Conservation (phyloP, 2,888 invertebrate genomes). For the Cantharis rufa region DNA sequence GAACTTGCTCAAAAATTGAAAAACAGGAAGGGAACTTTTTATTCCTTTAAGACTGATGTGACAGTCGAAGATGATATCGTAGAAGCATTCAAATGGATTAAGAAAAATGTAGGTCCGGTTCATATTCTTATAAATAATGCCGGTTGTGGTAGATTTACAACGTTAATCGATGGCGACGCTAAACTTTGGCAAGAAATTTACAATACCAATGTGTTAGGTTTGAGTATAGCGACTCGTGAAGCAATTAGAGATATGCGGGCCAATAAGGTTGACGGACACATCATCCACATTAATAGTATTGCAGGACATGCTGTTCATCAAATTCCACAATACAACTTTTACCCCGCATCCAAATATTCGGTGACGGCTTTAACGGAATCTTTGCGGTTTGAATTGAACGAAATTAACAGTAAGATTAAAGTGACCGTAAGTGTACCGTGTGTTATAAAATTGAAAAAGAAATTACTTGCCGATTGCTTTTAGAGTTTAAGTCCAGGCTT, state of each 20-base stretch:
- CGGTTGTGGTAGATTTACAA: constrained; percentile 24
- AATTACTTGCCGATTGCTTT: too few species aligned
- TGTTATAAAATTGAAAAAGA: too few species aligned
- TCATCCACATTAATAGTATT: too few species aligned
- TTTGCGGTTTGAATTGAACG: constrained; percentile 5
- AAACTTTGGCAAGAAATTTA: background rate
- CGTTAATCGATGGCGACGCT: constrained; percentile 29
- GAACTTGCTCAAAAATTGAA: constrained; percentile 21
- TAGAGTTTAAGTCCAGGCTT: constrained; percentile 67
- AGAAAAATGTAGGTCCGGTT: constrained; percentile 34
- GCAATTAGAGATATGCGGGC: too few species aligned
- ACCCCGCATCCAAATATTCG: constrained; percentile 18
- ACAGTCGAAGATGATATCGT: constrained; percentile 36
- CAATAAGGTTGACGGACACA: too few species aligned
- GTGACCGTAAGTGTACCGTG: constrained; percentile 38
- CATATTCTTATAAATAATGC: constrained; percentile 38
- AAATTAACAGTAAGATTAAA: background rate
- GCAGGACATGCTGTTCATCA: background rate
- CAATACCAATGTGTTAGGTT: too few species aligned
- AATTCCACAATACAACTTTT: constrained; percentile 2
- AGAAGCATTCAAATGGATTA: constrained; percentile 32
- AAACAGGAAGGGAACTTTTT: constrained; percentile 27
- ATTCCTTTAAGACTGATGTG: constrained; percentile 9
- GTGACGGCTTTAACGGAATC: constrained; percentile 23
- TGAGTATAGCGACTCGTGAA: too few species aligned